A percentile compares a stretch with the other conserved stretches of the same genome.
These are phyloP conservation scores for Bradynema listronoti DNA, from an alignment of 1,140 invertebrate species.

Conservation along the genomic window DNA sequence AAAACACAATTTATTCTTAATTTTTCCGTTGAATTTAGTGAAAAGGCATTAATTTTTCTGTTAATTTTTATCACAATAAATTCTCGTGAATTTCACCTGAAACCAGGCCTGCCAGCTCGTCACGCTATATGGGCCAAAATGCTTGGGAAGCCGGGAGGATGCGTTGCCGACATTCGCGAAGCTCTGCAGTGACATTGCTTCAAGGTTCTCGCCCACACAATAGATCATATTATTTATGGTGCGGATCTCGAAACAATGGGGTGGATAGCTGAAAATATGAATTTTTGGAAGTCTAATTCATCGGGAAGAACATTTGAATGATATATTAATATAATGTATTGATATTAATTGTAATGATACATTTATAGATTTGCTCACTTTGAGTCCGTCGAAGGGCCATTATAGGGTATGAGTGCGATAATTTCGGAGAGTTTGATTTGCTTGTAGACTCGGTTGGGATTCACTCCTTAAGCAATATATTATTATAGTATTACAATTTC, in stretches of 20 bases:
- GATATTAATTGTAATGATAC: too few relatives aligned
- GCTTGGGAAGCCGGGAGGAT: slow-evolving; percentile 46
- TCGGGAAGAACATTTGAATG: too few relatives aligned
- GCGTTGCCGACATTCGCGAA: too few relatives aligned
- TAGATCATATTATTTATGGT: slow-evolving; percentile 43
- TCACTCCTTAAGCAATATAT: slow-evolving; percentile 37
- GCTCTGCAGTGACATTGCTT: slow-evolving; percentile 34
- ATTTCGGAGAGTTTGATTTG: slow-evolving; percentile 50
- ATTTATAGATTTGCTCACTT: slow-evolving; percentile 20
- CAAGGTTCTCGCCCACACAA: slow-evolving; percentile 55
- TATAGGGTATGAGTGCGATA: slow-evolving; percentile 46
- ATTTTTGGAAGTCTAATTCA: background rate
- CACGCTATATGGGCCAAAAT: slow-evolving; percentile 24
- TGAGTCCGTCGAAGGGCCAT: slow-evolving; percentile 43
- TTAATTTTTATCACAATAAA: slow-evolving; percentile 3
- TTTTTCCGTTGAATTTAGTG: too few relatives aligned
- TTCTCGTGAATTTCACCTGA: slow-evolving; percentile 26
- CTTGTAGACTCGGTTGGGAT: slow-evolving; percentile 50
- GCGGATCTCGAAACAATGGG: slow-evolving; percentile 55
- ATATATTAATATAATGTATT: too few relatives aligned
- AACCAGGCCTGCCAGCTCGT: slow-evolving; percentile 49
- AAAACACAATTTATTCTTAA: too few relatives aligned
- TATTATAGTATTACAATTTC: background rate
- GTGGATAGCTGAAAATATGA: slow-evolving; percentile 40
- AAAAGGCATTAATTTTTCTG: too few relatives aligned